phyloP scores from a whole-genome alignment of 2,888 invertebrate species.

The Quadroppia sp. region DNA sequence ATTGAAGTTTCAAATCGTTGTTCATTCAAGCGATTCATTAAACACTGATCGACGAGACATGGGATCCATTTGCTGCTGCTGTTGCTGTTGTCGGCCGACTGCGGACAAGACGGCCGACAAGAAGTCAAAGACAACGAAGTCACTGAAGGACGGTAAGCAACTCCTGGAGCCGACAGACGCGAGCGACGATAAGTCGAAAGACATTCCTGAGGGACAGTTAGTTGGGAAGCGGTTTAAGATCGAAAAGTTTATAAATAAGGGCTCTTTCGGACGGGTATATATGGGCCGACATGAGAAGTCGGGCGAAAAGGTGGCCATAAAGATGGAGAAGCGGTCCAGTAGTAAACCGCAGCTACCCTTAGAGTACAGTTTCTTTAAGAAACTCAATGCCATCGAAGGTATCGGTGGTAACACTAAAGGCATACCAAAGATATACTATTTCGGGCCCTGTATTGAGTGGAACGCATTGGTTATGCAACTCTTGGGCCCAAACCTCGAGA shows the following conservation, averaged over 20 bases:
- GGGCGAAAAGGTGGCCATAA: slow-evolving; percentile 30
- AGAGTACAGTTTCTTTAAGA: slow-evolving; percentile 26
- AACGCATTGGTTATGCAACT: slow-evolving; percentile 35
- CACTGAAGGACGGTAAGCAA: too few relatives aligned
- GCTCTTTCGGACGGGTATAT: not conserved
- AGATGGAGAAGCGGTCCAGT: slow-evolving; percentile 3
- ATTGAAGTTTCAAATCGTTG: too few relatives aligned
- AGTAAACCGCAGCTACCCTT: slow-evolving; percentile 17
- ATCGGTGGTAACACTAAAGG: not conserved
- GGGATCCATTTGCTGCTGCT: too few relatives aligned
- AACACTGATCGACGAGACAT: too few relatives aligned
- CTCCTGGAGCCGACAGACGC: too few relatives aligned
- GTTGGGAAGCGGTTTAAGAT: not conserved
- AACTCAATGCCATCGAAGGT: not conserved
- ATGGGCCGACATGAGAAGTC: not conserved
- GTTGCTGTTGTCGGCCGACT: too few relatives aligned
- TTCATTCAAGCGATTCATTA: too few relatives aligned
- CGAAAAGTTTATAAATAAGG: not conserved
- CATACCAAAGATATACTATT: slow-evolving; percentile 5
- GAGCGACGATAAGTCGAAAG: too few relatives aligned
- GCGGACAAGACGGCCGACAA: too few relatives aligned
- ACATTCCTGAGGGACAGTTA: not conserved
- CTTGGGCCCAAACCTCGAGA: slow-evolving; percentile 27
- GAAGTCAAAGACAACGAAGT: too few relatives aligned
- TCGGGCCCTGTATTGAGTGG: not conserved